Conservation (phyloP, 2,113 vertebrate species). For the Tautogolabrus adspersus region DNA sequence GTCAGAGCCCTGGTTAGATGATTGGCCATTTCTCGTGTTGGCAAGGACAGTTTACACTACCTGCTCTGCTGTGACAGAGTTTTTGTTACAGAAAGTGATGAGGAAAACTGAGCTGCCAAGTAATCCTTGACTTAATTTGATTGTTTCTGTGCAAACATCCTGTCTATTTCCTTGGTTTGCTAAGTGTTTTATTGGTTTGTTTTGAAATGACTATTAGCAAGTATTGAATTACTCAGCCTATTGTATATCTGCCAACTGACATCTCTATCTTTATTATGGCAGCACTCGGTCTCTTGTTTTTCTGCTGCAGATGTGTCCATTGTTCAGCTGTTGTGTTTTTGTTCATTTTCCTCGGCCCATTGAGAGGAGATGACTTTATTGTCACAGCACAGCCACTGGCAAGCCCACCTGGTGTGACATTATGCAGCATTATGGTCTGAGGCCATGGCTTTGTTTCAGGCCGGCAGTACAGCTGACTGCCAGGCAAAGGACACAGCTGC, state of each 20-base stretch:
- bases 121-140: not conserved
- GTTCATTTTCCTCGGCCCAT: conserved; percentile 27
- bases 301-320: conserved; percentile 58
- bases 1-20: conserved; percentile 6
- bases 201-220: not conserved
- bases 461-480: conserved; percentile 25
- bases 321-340: conserved; percentile 48
- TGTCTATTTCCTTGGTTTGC: not conserved
- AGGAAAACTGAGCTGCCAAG: too few species aligned
- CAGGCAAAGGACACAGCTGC: conserved; percentile 36
- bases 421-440: conserved; percentile 36
- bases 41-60: too few species aligned
- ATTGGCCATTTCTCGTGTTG: not conserved
- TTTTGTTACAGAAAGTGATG: not conserved
- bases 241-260: conserved; percentile 29
- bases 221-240: conserved; percentile 17
- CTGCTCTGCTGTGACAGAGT: too few species aligned
- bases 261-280: conserved; percentile 34
- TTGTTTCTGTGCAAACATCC: not conserved
- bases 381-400: conserved; percentile 36
- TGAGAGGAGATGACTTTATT: conserved; percentile 57
- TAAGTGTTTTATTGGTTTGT: conserved; percentile 13
- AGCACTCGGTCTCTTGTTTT: conserved; percentile 12
- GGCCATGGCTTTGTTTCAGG: conserved; percentile 55
- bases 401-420: conserved; percentile 62